Percentiles rank a stretch among this genome's conserved stretches.
These are phyloP conservation scores for Coelogynopora nodosa DNA, from an alignment of 2,888 invertebrate genomes.

Conservation along the genomic window DNA sequence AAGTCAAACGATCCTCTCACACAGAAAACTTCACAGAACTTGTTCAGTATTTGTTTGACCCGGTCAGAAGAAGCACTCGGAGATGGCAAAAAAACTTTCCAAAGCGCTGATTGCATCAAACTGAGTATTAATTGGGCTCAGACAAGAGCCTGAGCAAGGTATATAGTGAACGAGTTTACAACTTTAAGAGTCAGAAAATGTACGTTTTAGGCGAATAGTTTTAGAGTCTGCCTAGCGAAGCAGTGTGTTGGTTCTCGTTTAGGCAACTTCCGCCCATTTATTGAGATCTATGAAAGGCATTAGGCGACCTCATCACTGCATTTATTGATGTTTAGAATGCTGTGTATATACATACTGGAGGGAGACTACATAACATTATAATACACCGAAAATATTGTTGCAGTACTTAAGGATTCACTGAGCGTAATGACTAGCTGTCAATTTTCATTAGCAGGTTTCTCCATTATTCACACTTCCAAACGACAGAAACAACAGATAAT, in stretches of 20 bases:
- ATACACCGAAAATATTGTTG: no score
- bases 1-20: not conserved
- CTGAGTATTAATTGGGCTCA: not conserved
- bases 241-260: not conserved
- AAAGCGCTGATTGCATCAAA: not conserved
- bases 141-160: not conserved
- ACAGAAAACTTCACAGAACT: not conserved
- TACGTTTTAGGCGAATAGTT: not conserved
- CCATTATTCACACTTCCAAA: no score
- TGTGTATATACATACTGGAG: no score
- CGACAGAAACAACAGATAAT: no score
- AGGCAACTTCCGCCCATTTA: not conserved
- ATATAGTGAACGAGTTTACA: no score
- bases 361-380: no score
- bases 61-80: not conserved
- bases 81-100: not conserved
- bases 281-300: not conserved
- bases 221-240: not conserved
- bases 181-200: no score
- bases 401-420: no score
- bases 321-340: no score
- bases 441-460: not conserved
- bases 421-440: not conserved
- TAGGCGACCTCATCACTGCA: no score
- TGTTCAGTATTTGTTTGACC: slow-evolving; percentile 20